phyloP scores from a whole-genome alignment of 2,888 invertebrate genomes.

The Pedicia rivosa region DNA sequence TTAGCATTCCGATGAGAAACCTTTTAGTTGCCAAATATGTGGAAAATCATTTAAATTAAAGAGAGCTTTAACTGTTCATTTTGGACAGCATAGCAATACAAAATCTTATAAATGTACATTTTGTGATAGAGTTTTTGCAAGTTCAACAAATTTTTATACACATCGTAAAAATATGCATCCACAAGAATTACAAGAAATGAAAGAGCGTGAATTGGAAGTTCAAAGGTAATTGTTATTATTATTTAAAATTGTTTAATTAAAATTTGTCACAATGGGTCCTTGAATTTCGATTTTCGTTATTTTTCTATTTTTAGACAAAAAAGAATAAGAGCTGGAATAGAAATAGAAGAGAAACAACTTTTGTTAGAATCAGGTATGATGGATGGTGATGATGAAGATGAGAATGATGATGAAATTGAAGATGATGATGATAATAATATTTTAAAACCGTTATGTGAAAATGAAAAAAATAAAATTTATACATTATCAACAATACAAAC shows the following conservation, averaged over 20 bases:
- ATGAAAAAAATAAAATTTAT: background rate
- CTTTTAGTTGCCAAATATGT: slow-evolving; percentile 9
- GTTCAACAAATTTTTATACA: slow-evolving; percentile 12
- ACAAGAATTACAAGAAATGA: slow-evolving; percentile 8
- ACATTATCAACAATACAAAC: no score
- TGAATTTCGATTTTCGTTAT: background rate
- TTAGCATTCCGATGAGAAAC: slow-evolving; percentile 7
- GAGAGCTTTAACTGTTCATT: slow-evolving; percentile 10
- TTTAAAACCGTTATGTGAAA: background rate
- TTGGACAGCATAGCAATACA: slow-evolving; percentile 6
- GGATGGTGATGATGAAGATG: background rate
- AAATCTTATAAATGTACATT: slow-evolving; percentile 10
- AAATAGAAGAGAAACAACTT: no score
- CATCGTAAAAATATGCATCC: slow-evolving; percentile 12
- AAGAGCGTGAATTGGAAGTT: slow-evolving; percentile 1
- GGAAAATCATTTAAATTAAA: slow-evolving; percentile 11
- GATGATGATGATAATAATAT: background rate
- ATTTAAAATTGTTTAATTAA: background rate
- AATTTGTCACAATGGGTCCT: background rate
- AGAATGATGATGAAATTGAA: background rate
- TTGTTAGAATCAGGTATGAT: no score
- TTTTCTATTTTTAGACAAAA: background rate
- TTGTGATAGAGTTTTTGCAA: slow-evolving; percentile 10
- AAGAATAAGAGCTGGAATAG: slow-evolving; percentile 6
- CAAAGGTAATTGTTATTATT: background rate